Conservation (phyloP, 2,797 vertebrate genomes). For the Uromys caudimaculatus region DNA sequence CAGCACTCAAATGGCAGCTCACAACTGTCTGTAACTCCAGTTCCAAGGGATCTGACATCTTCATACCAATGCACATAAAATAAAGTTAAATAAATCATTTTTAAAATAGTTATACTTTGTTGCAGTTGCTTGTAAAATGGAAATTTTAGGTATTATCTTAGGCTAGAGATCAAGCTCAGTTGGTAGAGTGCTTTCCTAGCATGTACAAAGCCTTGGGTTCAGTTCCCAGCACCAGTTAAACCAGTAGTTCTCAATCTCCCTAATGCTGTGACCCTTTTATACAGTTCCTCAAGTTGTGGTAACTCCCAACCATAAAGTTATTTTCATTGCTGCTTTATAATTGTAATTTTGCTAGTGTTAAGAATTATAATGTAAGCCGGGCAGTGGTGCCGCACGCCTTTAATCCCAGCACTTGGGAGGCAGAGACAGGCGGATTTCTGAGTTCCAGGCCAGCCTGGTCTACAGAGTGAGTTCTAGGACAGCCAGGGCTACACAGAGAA, state of each 20-base stretch:
- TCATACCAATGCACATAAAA: not conserved
- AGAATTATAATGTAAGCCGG: not conserved
- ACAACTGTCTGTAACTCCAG: not conserved
- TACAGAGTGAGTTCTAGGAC: no score
- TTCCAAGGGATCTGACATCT: not conserved
- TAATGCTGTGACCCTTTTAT: not conserved
- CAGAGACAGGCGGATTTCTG: no score
- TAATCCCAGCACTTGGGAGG: no score
- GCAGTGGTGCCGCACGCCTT: no score
- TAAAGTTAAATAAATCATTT: not conserved
- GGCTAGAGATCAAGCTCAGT: not conserved
- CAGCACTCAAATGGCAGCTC: not conserved
- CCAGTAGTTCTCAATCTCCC: not conserved
- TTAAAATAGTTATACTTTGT: conserved; percentile 31
- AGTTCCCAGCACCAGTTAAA: not conserved
- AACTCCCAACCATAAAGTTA: not conserved
- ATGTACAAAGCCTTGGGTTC: not conserved
- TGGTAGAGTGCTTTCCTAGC: not conserved
- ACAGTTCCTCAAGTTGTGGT: not conserved
- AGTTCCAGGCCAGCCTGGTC: no score
- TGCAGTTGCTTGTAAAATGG: not conserved
- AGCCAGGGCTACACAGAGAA: no score
- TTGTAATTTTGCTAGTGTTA: not conserved
- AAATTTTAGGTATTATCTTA: conserved; percentile 34
- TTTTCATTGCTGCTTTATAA: not conserved